Evolutionary conservation across 2,888 invertebrate species (phyloP), one percentile per base, ranked within the genome.

Genomic region (Shargacucullia verbasci): DNA sequence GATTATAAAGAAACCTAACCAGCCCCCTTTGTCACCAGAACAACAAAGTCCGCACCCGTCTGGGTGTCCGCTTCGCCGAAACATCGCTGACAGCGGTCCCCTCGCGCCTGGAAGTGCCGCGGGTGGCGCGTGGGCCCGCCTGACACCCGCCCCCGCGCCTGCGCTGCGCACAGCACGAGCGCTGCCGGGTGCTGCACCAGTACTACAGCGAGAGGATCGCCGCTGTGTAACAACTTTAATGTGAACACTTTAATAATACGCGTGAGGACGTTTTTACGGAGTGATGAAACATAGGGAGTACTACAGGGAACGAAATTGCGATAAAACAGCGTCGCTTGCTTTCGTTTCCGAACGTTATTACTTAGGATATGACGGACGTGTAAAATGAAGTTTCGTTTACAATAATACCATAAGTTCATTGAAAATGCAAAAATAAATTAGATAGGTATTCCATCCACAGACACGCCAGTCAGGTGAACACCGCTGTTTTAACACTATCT

Each of bases 61-160:
- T 86, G 0, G 89, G 89, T 0, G 92, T 92, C 0, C 81, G 92
- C 0, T 92, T 92, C 75, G 91, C 91, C 0, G 92, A 92, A 73
- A 91, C 91, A 0, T 88, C 91, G 0, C 77, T 90, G 15, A 81
- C 88, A 0, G 83, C 82, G 0, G 64, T 80, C 2, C 82, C 82
- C 0, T 85, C 86, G 15, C 79, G 82, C 0, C 59, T 74, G 14
- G 84, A 83, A 40, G 53, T 64, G 9, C 73, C 82, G 0, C 69
- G 76, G 12, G 63, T 72, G 4, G 56, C 76, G n/a, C 85, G 91
- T 29, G 84, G 83, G 31, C 86, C 85, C 29, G 89, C 92, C 82
- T 92, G 92, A 92, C 92, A 80, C 6, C 92, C 92, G 31, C 88
- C 92, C 9, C 82, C 90, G 35, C 85, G 92, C 40, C 87, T 92